Conservation (phyloP, 2,113 vertebrate species). For the Cebidichthys violaceus region DNA sequence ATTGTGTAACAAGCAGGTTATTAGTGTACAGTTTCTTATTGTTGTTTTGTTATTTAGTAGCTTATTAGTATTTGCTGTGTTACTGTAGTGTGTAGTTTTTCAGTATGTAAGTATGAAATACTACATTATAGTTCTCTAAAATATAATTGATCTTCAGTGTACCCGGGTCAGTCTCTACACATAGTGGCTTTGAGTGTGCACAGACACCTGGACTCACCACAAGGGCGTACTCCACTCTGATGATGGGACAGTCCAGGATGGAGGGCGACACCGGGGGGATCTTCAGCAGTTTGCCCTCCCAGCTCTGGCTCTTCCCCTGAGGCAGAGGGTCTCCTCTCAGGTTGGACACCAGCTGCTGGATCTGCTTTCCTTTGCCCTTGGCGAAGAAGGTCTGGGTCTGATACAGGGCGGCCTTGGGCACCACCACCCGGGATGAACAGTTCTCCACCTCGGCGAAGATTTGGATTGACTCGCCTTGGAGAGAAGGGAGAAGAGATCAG, state of each 20-base stretch:
- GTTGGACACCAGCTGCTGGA: slow-evolving; percentile 95
- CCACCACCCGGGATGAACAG: slow-evolving; percentile 95
- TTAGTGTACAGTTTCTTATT: not conserved
- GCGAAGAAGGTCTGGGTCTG: slow-evolving; percentile 99
- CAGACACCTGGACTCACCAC: slow-evolving; percentile 85
- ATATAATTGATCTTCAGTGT: too few species aligned
- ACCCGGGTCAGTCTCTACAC: not conserved
- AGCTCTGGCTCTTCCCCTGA: slow-evolving; percentile 97
- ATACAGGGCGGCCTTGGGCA: slow-evolving; percentile 98
- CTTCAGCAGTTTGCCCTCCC: slow-evolving; percentile 95
- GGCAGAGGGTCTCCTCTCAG: slow-evolving; percentile 92
- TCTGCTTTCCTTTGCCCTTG: slow-evolving; percentile 99
- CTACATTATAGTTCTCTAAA: too few species aligned
- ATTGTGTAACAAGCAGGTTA: not conserved
- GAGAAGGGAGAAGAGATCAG: slow-evolving; percentile 61
- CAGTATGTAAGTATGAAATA: not conserved
- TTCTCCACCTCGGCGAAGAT: slow-evolving; percentile 99
- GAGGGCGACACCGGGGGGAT: slow-evolving; percentile 98
- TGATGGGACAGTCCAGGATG: slow-evolving; percentile 97
- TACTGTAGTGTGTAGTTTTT: not conserved
- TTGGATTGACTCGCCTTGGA: slow-evolving; percentile 96
- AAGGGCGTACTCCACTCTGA: slow-evolving; percentile 95
- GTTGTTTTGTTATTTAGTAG: too few species aligned
- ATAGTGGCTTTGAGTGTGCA: not conserved
- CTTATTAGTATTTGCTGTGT: too few species aligned